These are phyloP conservation scores for Meloidogyne hapla DNA, from an alignment of 1,140 invertebrate genomes.

Conservation along the genomic window DNA sequence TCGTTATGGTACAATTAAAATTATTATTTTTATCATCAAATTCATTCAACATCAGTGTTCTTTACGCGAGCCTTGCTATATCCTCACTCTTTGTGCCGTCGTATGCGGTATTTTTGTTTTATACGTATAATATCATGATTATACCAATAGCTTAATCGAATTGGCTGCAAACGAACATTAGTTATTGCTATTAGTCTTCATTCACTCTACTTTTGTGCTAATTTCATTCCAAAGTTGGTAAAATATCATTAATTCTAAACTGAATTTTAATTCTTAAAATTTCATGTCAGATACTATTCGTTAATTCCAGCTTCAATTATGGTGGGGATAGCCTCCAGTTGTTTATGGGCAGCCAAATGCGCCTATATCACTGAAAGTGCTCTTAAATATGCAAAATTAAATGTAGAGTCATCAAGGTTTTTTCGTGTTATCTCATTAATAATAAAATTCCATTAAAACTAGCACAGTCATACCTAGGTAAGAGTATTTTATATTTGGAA, in stretches of 20 bases:
- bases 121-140: not conserved
- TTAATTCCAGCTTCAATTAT: slow-evolving; percentile 84
- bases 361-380: slow-evolving; percentile 90
- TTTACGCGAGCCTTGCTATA: slow-evolving; percentile 58
- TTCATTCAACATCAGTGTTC: slow-evolving; percentile 39
- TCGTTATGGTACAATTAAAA: slow-evolving; percentile 40
- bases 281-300: slow-evolving; percentile 75
- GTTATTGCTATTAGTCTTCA: slow-evolving; percentile 74
- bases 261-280: slow-evolving; percentile 21
- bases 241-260: not conserved
- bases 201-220: slow-evolving; percentile 85
- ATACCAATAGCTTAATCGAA: slow-evolving; percentile 65
- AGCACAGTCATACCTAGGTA: slow-evolving; percentile 75
- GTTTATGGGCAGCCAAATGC: slow-evolving; percentile 93
- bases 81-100: slow-evolving; percentile 63
- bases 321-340: slow-evolving; percentile 82
- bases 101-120: slow-evolving; percentile 32
- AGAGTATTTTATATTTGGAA: not conserved
- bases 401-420: slow-evolving; percentile 73
- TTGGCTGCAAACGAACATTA: slow-evolving; percentile 92
- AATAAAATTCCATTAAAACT: too few relatives aligned
- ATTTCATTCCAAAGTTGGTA: slow-evolving; percentile 80
- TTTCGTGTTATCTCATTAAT: too few relatives aligned
- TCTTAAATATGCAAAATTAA: slow-evolving; percentile 71
- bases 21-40: not conserved